Evolutionary conservation across 2,888 invertebrate genomes (phyloP), one percentile per base, ranked within the genome.

Genomic region (Tillus elongatus): DNA sequence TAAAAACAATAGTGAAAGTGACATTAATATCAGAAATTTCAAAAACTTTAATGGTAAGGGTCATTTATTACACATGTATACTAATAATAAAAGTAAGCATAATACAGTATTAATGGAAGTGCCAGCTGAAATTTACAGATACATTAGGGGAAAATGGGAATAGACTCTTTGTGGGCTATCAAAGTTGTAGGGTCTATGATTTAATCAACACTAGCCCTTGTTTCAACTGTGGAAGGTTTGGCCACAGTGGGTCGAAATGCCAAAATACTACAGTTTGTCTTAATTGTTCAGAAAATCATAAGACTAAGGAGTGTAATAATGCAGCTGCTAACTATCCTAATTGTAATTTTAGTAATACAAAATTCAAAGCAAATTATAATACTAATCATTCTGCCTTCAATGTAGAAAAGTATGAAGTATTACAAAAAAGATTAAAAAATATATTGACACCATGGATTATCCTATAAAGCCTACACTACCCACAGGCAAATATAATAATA

Each of bases 171-270:
- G 30, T 29, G n/a, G 30, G 30, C 6, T 11, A 29, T 29, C 30
- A 29, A 11, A 29, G 30, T n/a, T 29, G 30, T 11, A 29, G 11
- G n/a, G 30, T 11, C n/a, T 29, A 10, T 29, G 30, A 29, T 11
- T 6, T 10, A 10, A 4, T 29, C 6, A 29, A 29, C n/a, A 29
- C n/a, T 10, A 29, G n/a, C 6, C 30, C 30, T 8, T 29, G 30
- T 11, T 11, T n/a, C 30, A 29, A 29, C 6, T 29, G 30, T 11
- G 30, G n/a, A 10, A 29, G 30, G 11, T 29, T n/a, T 29, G 30
- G 30, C 12, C 30, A 29, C 30, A 29, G 30, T 29, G 30, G 30
- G 6, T 10, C n/a, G 6, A 29, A 11, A 10, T 29, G 30, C 12
- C 4, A 10, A 11, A 29, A 29, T 29, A 9, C 4, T 8, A 29